These are phyloP conservation scores for Cyphomyrus discorhynchus DNA, from an alignment of 2,113 vertebrate genomes.

Conservation along the genomic window DNA sequence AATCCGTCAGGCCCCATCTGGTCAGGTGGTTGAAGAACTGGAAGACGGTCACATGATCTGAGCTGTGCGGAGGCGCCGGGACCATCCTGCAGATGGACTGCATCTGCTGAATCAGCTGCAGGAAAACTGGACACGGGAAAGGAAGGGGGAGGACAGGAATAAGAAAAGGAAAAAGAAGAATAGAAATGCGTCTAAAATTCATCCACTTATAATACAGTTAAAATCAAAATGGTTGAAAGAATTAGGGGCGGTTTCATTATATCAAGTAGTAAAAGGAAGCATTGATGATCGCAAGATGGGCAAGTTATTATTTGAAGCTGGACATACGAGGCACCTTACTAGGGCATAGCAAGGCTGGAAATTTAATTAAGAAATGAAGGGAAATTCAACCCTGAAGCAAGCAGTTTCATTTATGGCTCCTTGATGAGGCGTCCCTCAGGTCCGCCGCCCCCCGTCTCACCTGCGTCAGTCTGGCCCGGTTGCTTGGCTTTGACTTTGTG, in stretches of 20 bases:
- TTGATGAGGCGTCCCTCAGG: background rate
- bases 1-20: slow-evolving; percentile 61
- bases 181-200: background rate
- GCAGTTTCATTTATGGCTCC: background rate
- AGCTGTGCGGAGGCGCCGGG: slow-evolving; percentile 27
- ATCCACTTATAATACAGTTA: background rate
- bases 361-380: background rate
- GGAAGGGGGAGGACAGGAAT: background rate
- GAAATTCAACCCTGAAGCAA: background rate
- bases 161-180: background rate
- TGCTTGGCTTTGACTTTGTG: slow-evolving; percentile 77
- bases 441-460: slow-evolving; percentile 42
- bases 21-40: slow-evolving; percentile 78
- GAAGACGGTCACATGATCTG: slow-evolving; percentile 71
- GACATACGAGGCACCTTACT: background rate
- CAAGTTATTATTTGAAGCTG: background rate
- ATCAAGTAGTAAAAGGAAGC: background rate
- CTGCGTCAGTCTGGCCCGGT: slow-evolving; percentile 78
- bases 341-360: background rate
- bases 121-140: slow-evolving; percentile 57
- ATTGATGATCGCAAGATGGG: background rate
- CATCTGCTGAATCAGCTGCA: slow-evolving; percentile 73
- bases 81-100: slow-evolving; percentile 57
- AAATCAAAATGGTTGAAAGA: background rate
- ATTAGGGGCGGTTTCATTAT: background rate